Percentiles rank a stretch among this genome's conserved stretches.
Evolutionary conservation across 2,113 vertebrate genomes (phyloP).

Genomic region (Pristiophorus japonicus): DNA sequence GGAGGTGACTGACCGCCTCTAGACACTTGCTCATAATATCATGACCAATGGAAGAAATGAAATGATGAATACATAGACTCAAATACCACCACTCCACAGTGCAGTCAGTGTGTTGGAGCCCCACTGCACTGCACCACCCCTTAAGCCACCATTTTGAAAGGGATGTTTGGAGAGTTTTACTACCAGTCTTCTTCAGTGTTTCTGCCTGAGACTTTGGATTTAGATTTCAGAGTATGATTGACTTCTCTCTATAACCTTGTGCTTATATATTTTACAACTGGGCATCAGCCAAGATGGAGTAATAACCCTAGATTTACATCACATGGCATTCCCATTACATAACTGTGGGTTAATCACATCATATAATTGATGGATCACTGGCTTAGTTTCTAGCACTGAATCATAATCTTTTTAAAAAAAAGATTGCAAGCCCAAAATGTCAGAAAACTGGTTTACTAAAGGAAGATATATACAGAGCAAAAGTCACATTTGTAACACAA

Average conservation of each 20-base stretch:
- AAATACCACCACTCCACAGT: neutral
- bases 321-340: neutral
- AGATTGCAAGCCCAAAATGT: neutral
- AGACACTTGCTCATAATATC: neutral
- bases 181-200: conserved; percentile 12
- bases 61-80: neutral
- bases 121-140: neutral
- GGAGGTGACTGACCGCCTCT: neutral
- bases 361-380: no score
- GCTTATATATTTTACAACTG: neutral
- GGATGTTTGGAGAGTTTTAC: neutral
- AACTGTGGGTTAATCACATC: neutral
- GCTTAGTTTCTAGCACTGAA: neutral
- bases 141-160: neutral
- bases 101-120: neutral
- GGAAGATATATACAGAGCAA: conserved; percentile 8
- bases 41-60: neutral
- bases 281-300: neutral
- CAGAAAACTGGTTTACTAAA: conserved; percentile 31
- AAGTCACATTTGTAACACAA: neutral
- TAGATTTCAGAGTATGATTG: neutral
- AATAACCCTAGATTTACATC: neutral
- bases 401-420: neutral
- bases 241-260: neutral
- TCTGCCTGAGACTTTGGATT: neutral